Evolutionary conservation across 2,888 invertebrate species (phyloP).

Genomic region (Rhagium mordax): DNA sequence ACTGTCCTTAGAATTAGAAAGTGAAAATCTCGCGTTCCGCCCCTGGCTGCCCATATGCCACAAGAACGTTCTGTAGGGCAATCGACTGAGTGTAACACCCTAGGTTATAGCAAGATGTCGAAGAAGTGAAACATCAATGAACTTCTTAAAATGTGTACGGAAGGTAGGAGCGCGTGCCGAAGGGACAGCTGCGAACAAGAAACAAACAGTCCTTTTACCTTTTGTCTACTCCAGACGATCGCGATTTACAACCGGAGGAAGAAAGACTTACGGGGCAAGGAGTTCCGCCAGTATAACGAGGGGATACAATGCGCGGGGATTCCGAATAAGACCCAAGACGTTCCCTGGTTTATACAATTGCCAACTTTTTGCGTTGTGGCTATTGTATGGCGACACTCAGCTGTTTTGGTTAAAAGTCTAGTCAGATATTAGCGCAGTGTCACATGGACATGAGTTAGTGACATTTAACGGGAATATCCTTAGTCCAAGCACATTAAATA

Average conservation of each 20-base stretch:
- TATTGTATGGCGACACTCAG: background rate
- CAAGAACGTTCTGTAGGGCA: conserved; percentile 38
- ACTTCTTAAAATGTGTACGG: conserved; percentile 47
- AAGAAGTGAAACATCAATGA: conserved; percentile 50
- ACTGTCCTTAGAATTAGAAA: no score
- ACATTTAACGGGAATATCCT: background rate
- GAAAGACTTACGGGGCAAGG: conserved; percentile 43
- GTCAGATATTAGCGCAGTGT: background rate
- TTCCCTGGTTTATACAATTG: conserved; percentile 8
- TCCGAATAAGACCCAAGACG: conserved; percentile 37
- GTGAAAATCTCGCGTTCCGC: background rate
- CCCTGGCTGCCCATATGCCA: conserved; percentile 38
- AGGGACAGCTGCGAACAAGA: conserved; percentile 51
- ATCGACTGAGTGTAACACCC: conserved; percentile 54
- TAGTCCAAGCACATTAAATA: no score
- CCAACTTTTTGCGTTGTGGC: conserved; percentile 8
- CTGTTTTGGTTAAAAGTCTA: conserved; percentile 13
- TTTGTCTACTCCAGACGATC: conserved; percentile 53
- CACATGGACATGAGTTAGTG: background rate
- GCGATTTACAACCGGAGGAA: conserved; percentile 51
- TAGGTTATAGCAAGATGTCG: conserved; percentile 50
- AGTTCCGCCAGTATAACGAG: conserved; percentile 34
- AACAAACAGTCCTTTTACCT: conserved; percentile 42
- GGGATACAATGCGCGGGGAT: conserved; percentile 42
- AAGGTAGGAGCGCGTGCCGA: conserved; percentile 54